Conservation (phyloP, 2,888 invertebrate genomes). For the Lutraria lutraria region DNA sequence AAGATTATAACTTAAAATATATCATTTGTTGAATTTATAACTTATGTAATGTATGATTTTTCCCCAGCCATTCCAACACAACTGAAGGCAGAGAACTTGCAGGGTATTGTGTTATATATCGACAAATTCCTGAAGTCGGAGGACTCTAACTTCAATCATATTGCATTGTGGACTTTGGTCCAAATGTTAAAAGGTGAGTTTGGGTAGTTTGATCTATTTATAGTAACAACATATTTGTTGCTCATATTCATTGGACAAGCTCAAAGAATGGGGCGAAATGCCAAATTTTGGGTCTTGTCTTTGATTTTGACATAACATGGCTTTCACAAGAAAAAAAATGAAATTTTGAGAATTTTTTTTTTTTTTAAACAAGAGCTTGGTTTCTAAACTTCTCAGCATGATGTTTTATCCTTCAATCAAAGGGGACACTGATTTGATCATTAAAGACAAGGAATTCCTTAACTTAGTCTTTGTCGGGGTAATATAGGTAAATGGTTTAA, state of each 20-base stretch:
- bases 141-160: conserved; percentile 80
- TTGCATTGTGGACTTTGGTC: conserved; percentile 82
- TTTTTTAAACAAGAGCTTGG: neutral
- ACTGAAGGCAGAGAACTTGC: conserved; percentile 70
- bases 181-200: conserved; percentile 80
- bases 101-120: conserved; percentile 79
- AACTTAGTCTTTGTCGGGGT: too few relatives aligned
- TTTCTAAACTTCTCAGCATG: neutral
- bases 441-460: neutral
- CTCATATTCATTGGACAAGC: neutral
- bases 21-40: too few relatives aligned
- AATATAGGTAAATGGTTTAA: too few relatives aligned
- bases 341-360: too few relatives aligned
- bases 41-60: too few relatives aligned
- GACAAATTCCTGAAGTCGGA: conserved; percentile 77
- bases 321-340: too few relatives aligned
- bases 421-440: neutral
- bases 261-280: neutral
- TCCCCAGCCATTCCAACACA: conserved; percentile 76
- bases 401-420: neutral
- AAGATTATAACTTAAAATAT: too few relatives aligned
- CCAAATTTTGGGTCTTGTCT: neutral
- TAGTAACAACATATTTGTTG: neutral
- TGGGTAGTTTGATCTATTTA: neutral
- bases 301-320: neutral